A percentile compares a stretch with the other conserved stretches of the same genome.
These are phyloP conservation scores for Drosophila trapezifrons DNA, from an alignment of 1,140 invertebrate genomes.

Conservation along the genomic window DNA sequence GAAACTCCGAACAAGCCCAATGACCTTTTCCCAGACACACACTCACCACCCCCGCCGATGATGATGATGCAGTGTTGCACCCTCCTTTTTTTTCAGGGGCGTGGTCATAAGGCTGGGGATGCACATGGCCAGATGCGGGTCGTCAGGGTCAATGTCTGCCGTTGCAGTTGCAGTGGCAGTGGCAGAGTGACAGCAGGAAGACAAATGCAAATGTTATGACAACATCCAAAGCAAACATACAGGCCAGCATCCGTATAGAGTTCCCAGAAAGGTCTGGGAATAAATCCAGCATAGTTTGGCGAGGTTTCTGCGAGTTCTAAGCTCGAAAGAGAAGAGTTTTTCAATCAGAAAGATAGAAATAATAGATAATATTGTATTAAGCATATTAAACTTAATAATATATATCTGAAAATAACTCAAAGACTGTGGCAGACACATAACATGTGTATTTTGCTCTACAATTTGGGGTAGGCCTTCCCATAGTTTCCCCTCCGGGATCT, in stretches of 20 bases:
- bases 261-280: neutral
- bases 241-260: neutral
- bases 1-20: slow-evolving; percentile 31
- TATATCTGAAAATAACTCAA: neutral
- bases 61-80: slow-evolving; percentile 3
- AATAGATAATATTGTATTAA: no score
- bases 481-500: neutral
- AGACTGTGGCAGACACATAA: neutral
- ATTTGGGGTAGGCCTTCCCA: slow-evolving; percentile 25
- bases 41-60: neutral
- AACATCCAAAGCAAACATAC: slow-evolving; percentile 8
- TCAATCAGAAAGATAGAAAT: no score
- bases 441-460: neutral
- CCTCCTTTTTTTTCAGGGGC: neutral
- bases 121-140: slow-evolving; percentile 40
- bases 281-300: neutral
- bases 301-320: neutral
- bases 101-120: neutral
- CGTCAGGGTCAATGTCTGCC: slow-evolving; percentile 36
- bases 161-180: slow-evolving; percentile 3
- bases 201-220: slow-evolving; percentile 27
- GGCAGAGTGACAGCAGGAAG: slow-evolving; percentile 4
- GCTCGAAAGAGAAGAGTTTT: no score
- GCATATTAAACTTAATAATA: no score
- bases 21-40: slow-evolving; percentile 32